Evolutionary conservation across 2,113 vertebrate genomes (phyloP).

Genomic region (Hoplias malabaricus): DNA sequence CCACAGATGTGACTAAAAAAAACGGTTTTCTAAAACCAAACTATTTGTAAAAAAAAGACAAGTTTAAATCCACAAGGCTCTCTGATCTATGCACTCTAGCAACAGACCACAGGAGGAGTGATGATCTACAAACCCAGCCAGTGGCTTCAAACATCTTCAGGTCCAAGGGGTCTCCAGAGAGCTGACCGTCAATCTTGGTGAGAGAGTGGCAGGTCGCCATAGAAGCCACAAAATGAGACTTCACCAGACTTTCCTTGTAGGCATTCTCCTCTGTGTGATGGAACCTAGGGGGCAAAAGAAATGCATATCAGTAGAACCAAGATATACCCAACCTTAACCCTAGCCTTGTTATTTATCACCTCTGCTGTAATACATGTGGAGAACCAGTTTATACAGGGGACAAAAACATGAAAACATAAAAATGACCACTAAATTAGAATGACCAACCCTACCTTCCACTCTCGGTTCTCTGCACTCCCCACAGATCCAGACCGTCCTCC

Average conservation of each 20-base stretch:
- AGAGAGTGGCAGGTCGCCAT: conserved; percentile 99
- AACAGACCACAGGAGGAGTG: background rate
- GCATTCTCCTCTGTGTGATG: conserved; percentile 84
- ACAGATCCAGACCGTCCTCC: conserved; percentile 95
- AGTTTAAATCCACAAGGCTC: background rate
- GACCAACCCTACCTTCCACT: conserved; percentile 75
- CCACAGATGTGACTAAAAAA: background rate
- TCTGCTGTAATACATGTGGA: background rate
- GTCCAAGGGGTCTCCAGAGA: conserved; percentile 95
- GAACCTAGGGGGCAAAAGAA: conserved; percentile 73
- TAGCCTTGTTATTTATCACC: too few species aligned
- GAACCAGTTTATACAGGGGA: too few species aligned
- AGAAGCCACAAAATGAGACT: conserved; percentile 91
- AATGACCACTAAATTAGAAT: background rate
- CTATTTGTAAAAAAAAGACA: background rate
- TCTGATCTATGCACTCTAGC: background rate
- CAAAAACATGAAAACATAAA: background rate
- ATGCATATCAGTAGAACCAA: background rate
- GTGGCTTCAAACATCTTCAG: conserved; percentile 98
- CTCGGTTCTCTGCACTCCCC: conserved; percentile 91
- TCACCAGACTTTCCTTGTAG: conserved; percentile 85
- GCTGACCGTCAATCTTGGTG: conserved; percentile 92
- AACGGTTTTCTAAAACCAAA: background rate
- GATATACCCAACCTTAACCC: too few species aligned
- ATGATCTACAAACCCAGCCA: conserved; percentile 85